Evolutionary conservation across 2,797 vertebrate genomes (phyloP), one percentile per base, ranked within the genome.

Genomic region (Acomys russatus): DNA sequence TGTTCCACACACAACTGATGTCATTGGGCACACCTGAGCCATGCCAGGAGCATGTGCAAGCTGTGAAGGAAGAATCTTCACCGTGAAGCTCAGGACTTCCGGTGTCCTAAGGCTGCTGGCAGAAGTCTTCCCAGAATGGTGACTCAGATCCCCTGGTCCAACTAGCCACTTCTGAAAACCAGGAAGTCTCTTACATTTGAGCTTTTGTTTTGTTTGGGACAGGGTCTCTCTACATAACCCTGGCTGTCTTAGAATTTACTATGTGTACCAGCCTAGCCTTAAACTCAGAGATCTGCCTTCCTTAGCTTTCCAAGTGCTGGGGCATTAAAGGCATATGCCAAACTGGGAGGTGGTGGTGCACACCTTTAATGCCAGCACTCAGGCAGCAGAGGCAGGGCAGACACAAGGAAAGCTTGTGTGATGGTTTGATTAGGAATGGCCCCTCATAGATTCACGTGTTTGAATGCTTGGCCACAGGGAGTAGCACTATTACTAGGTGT

Each of bases 121-220:
- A 22, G 49, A 87, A 90, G 38, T 63, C 84, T 49, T 91, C 51
- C 76, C n/a, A 73, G 74, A 87, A 56, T 63, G 17, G 51, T 4
- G 44, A 44, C 44, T 44, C 44, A 44, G 44, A 44, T 44, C 44
- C 44, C 44, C 44, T 4, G 1, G 35, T 12, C 64, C 9, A 76
- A 30, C 76, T 68, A 61, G 90, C 59, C 30, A 70, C 83, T 86
- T 73, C 83, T 30, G 10, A 25, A 78, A 88, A 95, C 77, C 25
- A 61, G 14, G 70, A 73, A 54, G 25, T 5, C 11, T 63, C 61
- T 17, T 22, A 6, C 23, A 56, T 70, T 94, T 78, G 28, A 63
- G 59, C 30, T 54, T 54, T 54, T 49, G 14, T 35, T 61, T 80
- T 79, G 9, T 14, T 64, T 82, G 2, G 38, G 38, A 49, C 80